A percentile compares a stretch with the other conserved stretches of the same genome.
These are phyloP conservation scores for Sylvietta virens DNA, from an alignment of 2,113 vertebrate species.

Conservation along the genomic window DNA sequence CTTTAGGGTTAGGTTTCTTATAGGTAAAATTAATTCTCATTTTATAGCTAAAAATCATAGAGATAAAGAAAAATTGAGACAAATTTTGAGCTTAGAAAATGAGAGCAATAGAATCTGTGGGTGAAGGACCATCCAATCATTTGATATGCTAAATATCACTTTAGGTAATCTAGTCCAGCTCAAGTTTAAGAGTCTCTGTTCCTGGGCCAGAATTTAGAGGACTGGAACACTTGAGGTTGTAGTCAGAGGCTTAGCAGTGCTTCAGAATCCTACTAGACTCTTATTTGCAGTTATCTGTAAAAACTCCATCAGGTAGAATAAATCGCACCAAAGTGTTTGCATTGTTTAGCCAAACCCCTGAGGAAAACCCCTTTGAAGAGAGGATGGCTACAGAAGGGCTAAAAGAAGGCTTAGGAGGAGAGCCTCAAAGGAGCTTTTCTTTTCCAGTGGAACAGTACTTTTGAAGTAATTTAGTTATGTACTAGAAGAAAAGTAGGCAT, in stretches of 20 bases:
- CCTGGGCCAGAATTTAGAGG: neutral
- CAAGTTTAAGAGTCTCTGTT: neutral
- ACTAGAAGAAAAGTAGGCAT: neutral
- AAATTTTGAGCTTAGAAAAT: neutral
- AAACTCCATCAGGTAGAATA: neutral
- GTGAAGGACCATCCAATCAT: neutral
- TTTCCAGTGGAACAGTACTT: neutral
- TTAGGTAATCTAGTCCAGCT: neutral
- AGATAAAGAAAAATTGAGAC: neutral
- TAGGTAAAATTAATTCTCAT: neutral
- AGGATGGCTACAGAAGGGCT: neutral
- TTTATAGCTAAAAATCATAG: neutral
- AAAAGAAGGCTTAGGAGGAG: neutral
- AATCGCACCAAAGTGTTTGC: neutral
- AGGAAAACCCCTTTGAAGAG: neutral
- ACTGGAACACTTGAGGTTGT: neutral
- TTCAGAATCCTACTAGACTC: neutral
- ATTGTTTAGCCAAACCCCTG: neutral
- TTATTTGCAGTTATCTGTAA: neutral
- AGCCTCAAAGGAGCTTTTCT: neutral
- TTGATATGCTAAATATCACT: neutral
- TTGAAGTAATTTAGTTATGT: neutral
- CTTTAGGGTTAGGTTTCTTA: neutral
- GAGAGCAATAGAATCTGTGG: neutral
- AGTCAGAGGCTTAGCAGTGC: neutral